phyloP scores from a whole-genome alignment of 2,888 invertebrate species.

The Arge pagana region DNA sequence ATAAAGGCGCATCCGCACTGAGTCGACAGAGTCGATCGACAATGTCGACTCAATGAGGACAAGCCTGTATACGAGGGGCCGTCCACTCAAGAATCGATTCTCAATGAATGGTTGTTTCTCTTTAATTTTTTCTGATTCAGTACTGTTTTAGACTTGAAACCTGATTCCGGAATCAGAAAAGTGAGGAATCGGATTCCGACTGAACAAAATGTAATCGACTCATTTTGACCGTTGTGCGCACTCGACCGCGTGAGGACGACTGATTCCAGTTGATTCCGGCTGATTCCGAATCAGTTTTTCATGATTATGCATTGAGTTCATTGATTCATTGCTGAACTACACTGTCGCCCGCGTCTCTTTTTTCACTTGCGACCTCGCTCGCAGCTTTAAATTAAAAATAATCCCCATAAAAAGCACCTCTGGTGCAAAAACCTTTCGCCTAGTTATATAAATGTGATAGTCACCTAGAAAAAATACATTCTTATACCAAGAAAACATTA shows the following conservation, averaged over 20 bases:
- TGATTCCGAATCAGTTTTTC: conserved; percentile 9
- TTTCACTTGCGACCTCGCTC: not conserved
- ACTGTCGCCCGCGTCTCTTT: conserved; percentile 4
- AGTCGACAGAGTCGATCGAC: no score
- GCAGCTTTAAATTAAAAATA: not conserved
- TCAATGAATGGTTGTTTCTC: conserved; percentile 1
- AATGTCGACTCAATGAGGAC: no score
- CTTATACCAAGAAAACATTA: no score
- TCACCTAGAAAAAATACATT: no score
- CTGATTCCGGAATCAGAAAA: conserved; percentile 4
- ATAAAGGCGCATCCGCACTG: not conserved
- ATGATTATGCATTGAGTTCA: conserved; percentile 10
- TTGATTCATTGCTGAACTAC: conserved; percentile 9
- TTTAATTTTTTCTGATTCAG: not conserved
- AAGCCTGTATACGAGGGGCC: no score
- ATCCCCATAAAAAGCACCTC: no score
- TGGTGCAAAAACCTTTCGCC: no score
- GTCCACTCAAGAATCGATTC: conserved; percentile 11
- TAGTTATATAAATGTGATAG: no score
- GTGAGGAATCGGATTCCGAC: conserved; percentile 2
- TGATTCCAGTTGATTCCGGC: conserved; percentile 2
- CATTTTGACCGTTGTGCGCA: conserved; percentile 1
- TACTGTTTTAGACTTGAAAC: not conserved
- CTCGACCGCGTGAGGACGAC: conserved; percentile 1
- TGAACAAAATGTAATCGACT: conserved; percentile 3